These are phyloP conservation scores for Prionailurus viverrinus DNA, from an alignment of 2,113 vertebrate species.

Conservation along the genomic window DNA sequence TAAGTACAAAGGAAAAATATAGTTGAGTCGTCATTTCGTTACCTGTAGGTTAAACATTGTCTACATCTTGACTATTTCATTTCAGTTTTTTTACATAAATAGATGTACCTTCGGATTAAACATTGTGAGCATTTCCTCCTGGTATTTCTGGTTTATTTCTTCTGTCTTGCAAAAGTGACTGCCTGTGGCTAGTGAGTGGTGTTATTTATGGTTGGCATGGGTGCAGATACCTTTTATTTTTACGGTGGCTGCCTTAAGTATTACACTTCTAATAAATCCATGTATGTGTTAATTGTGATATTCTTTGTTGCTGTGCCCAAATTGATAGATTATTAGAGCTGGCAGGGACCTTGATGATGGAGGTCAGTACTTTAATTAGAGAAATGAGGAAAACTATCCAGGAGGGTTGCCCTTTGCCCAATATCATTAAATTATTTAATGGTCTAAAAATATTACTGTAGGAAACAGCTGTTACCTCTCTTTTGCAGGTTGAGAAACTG, in stretches of 20 bases:
- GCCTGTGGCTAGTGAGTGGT: slow-evolving; percentile 1
- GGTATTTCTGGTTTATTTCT: slow-evolving; percentile 35
- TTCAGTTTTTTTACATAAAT: neutral
- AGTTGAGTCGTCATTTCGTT: neutral
- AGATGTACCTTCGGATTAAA: neutral
- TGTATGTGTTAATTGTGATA: neutral
- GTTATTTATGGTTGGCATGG: slow-evolving; percentile 34
- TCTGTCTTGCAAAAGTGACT: neutral
- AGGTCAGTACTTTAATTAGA: slow-evolving; percentile 56
- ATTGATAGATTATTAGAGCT: slow-evolving; percentile 42
- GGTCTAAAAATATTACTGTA: neutral
- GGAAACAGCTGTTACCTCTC: slow-evolving; percentile 27
- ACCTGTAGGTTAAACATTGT: neutral
- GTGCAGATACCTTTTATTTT: neutral
- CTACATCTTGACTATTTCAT: slow-evolving; percentile 15
- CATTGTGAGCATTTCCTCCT: neutral
- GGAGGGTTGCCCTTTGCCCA: slow-evolving; percentile 15
- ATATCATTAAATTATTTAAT: slow-evolving; percentile 41
- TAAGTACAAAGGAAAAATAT: neutral
- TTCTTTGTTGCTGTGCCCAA: neutral
- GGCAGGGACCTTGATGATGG: neutral
- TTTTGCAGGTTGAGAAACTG: slow-evolving; percentile 9
- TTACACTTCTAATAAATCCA: neutral
- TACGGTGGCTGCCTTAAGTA: neutral
- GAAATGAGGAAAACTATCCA: slow-evolving; percentile 56